Conservation (phyloP, 2,113 vertebrate species). For the Hepsetus odoe region DNA sequence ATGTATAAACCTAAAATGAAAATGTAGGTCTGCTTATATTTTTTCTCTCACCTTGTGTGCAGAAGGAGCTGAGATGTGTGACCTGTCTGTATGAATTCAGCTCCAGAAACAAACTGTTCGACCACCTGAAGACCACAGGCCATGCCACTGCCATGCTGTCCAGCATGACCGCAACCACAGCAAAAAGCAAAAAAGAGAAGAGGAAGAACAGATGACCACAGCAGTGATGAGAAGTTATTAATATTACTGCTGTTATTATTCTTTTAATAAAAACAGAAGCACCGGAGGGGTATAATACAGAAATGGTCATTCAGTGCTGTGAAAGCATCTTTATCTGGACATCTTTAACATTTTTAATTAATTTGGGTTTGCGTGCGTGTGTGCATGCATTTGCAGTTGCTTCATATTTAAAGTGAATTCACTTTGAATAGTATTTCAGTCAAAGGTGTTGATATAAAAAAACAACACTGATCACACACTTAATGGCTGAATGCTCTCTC, state of each 20-base stretch:
- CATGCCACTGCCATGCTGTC: conserved; percentile 79
- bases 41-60: neutral
- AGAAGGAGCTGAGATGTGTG: conserved; percentile 82
- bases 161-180: conserved; percentile 52
- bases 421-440: neutral
- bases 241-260: neutral
- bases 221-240: neutral
- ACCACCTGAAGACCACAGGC: conserved; percentile 89
- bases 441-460: neutral
- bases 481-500: neutral
- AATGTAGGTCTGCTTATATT: neutral
- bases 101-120: conserved; percentile 94
- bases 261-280: conserved; percentile 28
- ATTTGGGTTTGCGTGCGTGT: neutral
- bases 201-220: conserved; percentile 80
- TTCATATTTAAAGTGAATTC: neutral
- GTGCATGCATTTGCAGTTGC: neutral
- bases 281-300: neutral
- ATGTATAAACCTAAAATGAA: no score
- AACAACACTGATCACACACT: neutral
- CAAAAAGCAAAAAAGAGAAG: conserved; percentile 86
- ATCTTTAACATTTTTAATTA: neutral
- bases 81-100: conserved; percentile 84
- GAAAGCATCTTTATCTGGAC: neutral
- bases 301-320: neutral